These are phyloP conservation scores for Leucoma salicis DNA, from an alignment of 2,888 invertebrate species.

Conservation along the genomic window DNA sequence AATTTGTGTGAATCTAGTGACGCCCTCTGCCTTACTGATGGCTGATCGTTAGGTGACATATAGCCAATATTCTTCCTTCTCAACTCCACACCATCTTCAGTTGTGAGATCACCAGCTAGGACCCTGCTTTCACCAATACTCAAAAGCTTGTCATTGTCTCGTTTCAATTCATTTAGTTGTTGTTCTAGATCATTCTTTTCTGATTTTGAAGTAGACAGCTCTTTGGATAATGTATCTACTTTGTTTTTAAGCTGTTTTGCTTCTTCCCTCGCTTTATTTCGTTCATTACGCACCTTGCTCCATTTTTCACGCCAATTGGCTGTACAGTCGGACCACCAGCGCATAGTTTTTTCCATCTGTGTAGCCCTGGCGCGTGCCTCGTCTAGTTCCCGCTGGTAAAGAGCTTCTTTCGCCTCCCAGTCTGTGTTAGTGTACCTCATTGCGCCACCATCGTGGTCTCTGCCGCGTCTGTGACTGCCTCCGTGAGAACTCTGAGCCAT, in stretches of 20 bases:
- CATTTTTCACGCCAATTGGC: conserved; percentile 99
- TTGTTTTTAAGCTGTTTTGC: conserved; percentile 90
- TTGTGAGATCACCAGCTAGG: conserved; percentile 58
- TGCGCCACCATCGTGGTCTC: conserved; percentile 84
- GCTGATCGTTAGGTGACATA: conserved; percentile 57
- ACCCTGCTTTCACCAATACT: conserved; percentile 73
- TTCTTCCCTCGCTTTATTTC: conserved; percentile 96
- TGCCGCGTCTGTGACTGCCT: conserved; percentile 83
- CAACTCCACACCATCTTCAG: conserved; percentile 69
- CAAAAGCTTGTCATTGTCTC: conserved; percentile 90
- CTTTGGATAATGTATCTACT: conserved; percentile 90
- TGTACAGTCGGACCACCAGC: conserved; percentile 99
- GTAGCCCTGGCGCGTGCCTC: conserved; percentile 96
- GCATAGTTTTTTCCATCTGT: conserved; percentile 99
- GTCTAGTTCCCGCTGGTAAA: conserved; percentile 90
- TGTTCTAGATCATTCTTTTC: conserved; percentile 90
- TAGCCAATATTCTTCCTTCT: conserved; percentile 57
- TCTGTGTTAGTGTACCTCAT: conserved; percentile 86
- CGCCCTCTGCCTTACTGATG: conserved; percentile 58
- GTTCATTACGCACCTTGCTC: conserved; percentile 95
- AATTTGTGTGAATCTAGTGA: conserved; percentile 75
- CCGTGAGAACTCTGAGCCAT: conserved; percentile 86
- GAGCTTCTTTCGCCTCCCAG: conserved; percentile 90
- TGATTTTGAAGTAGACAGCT: conserved; percentile 86
- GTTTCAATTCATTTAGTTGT: conserved; percentile 88